Base-by-base conservation (phyloP, 2,888 invertebrate genomes). In the Macrosiphum euphorbiae region DNA sequence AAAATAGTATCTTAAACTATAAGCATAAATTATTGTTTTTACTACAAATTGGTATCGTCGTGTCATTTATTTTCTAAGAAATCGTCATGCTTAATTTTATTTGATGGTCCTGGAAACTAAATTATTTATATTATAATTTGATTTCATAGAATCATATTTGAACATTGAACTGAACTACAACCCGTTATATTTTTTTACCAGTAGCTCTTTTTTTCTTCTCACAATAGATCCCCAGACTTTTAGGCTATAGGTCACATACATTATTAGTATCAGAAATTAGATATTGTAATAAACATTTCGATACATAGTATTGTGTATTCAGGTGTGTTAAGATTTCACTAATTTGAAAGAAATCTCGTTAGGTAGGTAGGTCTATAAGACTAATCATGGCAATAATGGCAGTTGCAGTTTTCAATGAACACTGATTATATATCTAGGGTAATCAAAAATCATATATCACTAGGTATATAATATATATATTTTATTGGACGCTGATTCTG, bases 361-460 rank as follows among this genome's bases (percentile, higher is more conserved):
- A n/a, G 26, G 20, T 41, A 35, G 8, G 41, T 55, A 35, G 35
- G 20, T 35, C 41, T 35, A 50, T n/a, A 50, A n/a, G 47, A 67
- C 24, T 41, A 52, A 41, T 55, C 24, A 20, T 16, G 55, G 84
- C 10, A 86, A 61, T 50, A 88, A 92, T 28, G 67, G 67, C 87
- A 41, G 67, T 35, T 50, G 92, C 87, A 92, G 61, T 92, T 67
- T 67, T 92, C 92, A 88, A 92, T 41, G 50, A 88, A 67, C 52
- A 52, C 67, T 67, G 58, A 88, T 67, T 86, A n/a, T 47, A 67
- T 28, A 67, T 88, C 28, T 88, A 26, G 44, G 35, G 41, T 87
- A 88, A 92, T 88, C 91, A n/a, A 86, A 44, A 91, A 44, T 86
- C 61, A 92, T 92, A 92, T 67, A 92, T 67, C 92, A 92, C 92